Evolutionary conservation across 2,113 vertebrate genomes (phyloP), one percentile per base, ranked within the genome.

Genomic region (Oenanthe oenanthe): DNA sequence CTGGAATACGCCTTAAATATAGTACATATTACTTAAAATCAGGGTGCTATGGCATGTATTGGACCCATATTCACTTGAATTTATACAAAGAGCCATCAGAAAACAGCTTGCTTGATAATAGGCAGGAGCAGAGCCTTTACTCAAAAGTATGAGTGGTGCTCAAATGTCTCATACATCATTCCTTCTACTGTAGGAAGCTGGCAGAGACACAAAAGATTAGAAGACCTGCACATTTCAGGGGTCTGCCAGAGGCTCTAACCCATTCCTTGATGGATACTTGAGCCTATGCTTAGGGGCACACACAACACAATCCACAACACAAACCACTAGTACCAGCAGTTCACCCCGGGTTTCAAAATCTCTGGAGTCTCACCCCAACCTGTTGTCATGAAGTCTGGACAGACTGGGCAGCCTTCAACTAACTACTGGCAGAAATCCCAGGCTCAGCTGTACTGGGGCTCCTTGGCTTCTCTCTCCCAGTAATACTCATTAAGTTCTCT

Each of bases 351-450:
- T 56, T 81, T 74, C 57, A 72, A n/a, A 63, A 34, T 56, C 68
- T 84, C 63, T 67, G 48, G 56, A 81, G 32, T 36, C 65, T 75
- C 70, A 81, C 61, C 65, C 60, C 70, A 87, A 67, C 70, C 29
- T 71, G 60, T 38, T 77, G 38, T 91, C 89, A 63, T 71, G 77
- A 80, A 43, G 51, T 81, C 60, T 67, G 72, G 89, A 91, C 48
- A 86, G 51, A 78, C 7, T 75, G 61, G 38, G 48, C 53, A 89
- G 70, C 28, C 48, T 76, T 84, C 77, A 94, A 22, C 16, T 74
- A 62, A 58, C 57, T 92, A 43, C 57, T 87, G 84, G 80, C 92
- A 91, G 70, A 87, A 95, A 67, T 93, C 87, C 84, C 77, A 95
- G 74, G 26, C 43, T 86, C 48, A 81, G 13, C 17, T 2, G 2